Percentiles rank a stretch among this genome's conserved stretches.
These are phyloP conservation scores for Mythimna lalbum DNA, from an alignment of 2,888 invertebrate genomes.

Conservation along the genomic window DNA sequence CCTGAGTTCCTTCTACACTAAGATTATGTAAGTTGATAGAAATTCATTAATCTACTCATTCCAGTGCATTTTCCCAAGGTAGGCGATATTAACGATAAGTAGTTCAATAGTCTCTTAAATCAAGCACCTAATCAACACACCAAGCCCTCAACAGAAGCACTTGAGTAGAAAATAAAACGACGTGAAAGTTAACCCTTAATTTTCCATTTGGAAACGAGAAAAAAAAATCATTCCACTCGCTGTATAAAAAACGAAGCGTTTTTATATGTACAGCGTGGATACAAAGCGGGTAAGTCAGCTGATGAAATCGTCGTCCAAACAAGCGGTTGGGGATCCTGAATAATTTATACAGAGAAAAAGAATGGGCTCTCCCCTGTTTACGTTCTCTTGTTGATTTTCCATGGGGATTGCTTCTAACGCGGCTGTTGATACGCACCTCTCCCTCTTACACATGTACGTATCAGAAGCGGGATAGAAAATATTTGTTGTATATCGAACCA, in stretches of 20 bases:
- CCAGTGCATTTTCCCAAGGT: not conserved
- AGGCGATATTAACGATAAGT: not conserved
- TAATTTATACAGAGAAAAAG: constrained; percentile 83
- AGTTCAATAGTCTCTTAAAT: not conserved
- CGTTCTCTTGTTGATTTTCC: constrained; percentile 81
- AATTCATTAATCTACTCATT: not conserved
- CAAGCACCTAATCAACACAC: constrained; percentile 37
- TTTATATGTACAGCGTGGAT: constrained; percentile 65
- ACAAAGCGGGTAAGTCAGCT: constrained; percentile 72
- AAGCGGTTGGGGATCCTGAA: constrained; percentile 78
- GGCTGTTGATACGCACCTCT: constrained; percentile 65
- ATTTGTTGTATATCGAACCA: constrained; percentile 69
- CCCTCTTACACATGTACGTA: constrained; percentile 58
- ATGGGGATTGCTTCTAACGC: constrained; percentile 75
- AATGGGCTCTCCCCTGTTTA: constrained; percentile 77
- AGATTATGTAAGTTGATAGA: not conserved
- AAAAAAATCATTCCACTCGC: constrained; percentile 20
- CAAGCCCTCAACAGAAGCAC: constrained; percentile 13
- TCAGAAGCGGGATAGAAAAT: constrained; percentile 63
- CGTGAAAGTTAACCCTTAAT: constrained; percentile 50
- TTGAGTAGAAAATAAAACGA: constrained; percentile 41
- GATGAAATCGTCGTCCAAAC: constrained; percentile 81
- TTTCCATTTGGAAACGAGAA: constrained; percentile 48
- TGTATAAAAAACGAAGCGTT: constrained; percentile 44
- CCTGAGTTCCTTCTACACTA: not conserved